These are phyloP conservation scores for Microctonus hyperodae DNA, from an alignment of 2,888 invertebrate genomes.

Conservation along the genomic window DNA sequence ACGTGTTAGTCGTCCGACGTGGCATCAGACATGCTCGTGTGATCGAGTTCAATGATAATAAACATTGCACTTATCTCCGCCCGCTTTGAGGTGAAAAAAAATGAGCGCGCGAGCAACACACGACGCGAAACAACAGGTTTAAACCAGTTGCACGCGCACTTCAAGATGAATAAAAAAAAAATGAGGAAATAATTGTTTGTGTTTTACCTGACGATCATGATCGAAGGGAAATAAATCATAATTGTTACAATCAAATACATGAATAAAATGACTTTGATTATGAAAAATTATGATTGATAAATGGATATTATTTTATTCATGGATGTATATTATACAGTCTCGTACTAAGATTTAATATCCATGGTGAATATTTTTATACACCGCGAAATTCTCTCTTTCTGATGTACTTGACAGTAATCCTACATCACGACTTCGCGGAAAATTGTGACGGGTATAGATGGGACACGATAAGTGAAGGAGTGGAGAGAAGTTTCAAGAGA, in stretches of 20 bases:
- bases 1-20: constrained; percentile 11
- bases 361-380: not conserved
- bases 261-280: too few species aligned
- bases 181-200: too few species aligned
- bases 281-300: too few species aligned
- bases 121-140: not conserved
- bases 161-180: too few species aligned
- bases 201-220: too few species aligned
- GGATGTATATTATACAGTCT: too few species aligned
- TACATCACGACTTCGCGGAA: constrained; percentile 23
- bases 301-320: too few species aligned
- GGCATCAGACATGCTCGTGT: constrained; percentile 11
- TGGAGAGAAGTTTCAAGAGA: constrained; percentile 19
- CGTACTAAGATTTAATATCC: too few species aligned
- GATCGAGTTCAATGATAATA: constrained; percentile 21
- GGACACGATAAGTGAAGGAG: constrained; percentile 19
- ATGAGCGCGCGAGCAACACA: not conserved
- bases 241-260: too few species aligned
- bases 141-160: too few species aligned
- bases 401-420: not conserved
- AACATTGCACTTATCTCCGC: not conserved
- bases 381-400: not conserved
- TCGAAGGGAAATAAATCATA: too few species aligned
- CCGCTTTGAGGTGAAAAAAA: not conserved
- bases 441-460: constrained; percentile 33